Conservation (phyloP, 2,797 vertebrate species). For the Argyrosomus regius region DNA sequence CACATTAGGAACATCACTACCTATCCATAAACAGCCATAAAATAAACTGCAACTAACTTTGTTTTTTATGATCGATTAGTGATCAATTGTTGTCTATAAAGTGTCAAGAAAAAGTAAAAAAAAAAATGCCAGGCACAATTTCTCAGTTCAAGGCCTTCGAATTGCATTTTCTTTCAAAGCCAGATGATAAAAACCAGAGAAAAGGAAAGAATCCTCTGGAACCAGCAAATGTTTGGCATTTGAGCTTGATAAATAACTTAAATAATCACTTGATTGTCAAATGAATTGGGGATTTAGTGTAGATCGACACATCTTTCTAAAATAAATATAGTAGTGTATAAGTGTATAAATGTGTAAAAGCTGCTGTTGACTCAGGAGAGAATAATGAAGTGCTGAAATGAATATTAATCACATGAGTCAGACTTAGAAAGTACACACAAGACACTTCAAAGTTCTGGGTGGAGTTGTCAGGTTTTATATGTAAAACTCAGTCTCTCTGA, state of each 20-base stretch:
- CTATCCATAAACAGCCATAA: neutral
- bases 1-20: neutral
- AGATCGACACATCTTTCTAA: neutral
- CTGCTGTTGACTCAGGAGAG: conserved; percentile 5
- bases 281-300: neutral
- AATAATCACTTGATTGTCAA: neutral
- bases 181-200: neutral
- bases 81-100: neutral
- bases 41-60: neutral
- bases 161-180: neutral
- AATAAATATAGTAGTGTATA: neutral
- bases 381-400: neutral
- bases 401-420: conserved; percentile 7
- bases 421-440: conserved; percentile 1
- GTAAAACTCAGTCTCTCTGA: neutral
- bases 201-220: neutral
- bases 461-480: conserved; percentile 17
- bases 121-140: neutral
- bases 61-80: neutral
- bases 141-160: neutral
- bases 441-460: neutral
- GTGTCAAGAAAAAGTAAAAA: neutral
- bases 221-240: neutral
- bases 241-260: neutral
- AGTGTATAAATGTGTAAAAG: neutral